Percentiles rank a stretch among this genome's conserved stretches.
Evolutionary conservation across 2,797 vertebrate species (phyloP).

Genomic region (Pseudomugil tenellus): DNA sequence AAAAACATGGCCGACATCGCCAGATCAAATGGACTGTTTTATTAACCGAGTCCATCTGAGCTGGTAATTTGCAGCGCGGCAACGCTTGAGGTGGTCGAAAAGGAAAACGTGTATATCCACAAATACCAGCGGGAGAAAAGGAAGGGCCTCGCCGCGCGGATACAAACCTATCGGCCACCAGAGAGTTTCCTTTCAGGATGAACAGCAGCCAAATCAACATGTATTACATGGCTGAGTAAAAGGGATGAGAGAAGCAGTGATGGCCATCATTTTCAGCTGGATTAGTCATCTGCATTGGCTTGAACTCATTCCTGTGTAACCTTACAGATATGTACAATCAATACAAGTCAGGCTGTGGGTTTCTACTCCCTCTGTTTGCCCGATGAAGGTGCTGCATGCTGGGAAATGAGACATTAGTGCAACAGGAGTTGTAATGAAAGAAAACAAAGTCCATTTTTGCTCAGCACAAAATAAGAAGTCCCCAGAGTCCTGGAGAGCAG

Average conservation of each 20-base stretch:
- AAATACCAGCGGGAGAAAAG: not conserved
- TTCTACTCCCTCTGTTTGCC: not conserved
- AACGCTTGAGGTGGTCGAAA: conserved; percentile 49
- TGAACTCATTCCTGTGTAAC: conserved; percentile 21
- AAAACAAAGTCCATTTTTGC: conserved; percentile 10
- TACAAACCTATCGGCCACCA: not conserved
- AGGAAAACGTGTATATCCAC: conserved; percentile 3
- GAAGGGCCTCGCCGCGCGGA: not conserved
- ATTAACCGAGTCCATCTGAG: conserved; percentile 58
- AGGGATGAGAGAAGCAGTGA: conserved; percentile 28
- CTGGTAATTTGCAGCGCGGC: conserved; percentile 46
- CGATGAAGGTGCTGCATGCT: conserved; percentile 6
- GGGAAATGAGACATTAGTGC: conserved; percentile 22
- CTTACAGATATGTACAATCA: conserved; percentile 45
- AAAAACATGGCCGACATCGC: conserved; percentile 50
- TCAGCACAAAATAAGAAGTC: conserved; percentile 10
- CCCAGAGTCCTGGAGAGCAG: conserved; percentile 4
- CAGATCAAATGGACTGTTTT: conserved; percentile 69
- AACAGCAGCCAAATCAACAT: conserved; percentile 7
- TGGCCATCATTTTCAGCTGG: conserved; percentile 25
- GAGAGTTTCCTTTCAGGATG: conserved; percentile 7
- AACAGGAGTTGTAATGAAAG: conserved; percentile 3
- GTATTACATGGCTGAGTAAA: conserved; percentile 22
- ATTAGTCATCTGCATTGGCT: conserved; percentile 21
- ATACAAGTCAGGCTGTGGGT: conserved; percentile 15